Evolutionary conservation across 2,797 vertebrate species (phyloP), one percentile per base, ranked within the genome.

Genomic region (Arnoldichthys spilopterus): DNA sequence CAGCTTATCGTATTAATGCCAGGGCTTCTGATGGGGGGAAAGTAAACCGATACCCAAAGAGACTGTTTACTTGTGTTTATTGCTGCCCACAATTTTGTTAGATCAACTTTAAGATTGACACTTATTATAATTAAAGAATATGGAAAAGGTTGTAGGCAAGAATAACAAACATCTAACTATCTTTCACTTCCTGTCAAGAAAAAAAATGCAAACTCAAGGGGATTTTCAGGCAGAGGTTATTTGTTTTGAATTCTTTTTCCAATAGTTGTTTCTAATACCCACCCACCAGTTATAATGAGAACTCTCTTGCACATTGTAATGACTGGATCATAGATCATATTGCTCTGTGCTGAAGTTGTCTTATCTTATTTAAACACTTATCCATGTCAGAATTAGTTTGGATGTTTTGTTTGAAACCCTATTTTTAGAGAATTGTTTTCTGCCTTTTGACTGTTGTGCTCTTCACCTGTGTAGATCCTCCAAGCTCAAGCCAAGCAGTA

Each of bases 61-160:
- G 64, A 79, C 69, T 85, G 82, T 82, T 85, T 85, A 66, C 84
- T 79, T 79, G 62, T 51, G 37, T 59, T 71, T 77, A 79, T 82
- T 68, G 68, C 70, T 72, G 77, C 64, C 40, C 22, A 69, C 80
- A 85, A 79, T 72, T n/a, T 49, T 58, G 74, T 85, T 81, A 72
- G 79, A 79, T 79, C 49, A 37, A 69, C 49, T 76, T 13, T 24
- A 51, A 73, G 79, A 81, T 77, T 64, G 73, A 61, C 70, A 59
- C 75, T 56, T 81, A 76, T 85, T 77, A 51, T 69, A 72, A 74
- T 69, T 30, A 28, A 81, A 30, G 28, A 79, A 77, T 81, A 74
- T 56, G 32, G 40, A n/a, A 72, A 43, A 74, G 73, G 73, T 49
- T 34, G 30, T 68, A 56, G 26, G 18, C 63, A 56, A 63, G 61